Base-by-base conservation (phyloP, 1,140 invertebrate species). In the Temnothorax nylanderi region DNA sequence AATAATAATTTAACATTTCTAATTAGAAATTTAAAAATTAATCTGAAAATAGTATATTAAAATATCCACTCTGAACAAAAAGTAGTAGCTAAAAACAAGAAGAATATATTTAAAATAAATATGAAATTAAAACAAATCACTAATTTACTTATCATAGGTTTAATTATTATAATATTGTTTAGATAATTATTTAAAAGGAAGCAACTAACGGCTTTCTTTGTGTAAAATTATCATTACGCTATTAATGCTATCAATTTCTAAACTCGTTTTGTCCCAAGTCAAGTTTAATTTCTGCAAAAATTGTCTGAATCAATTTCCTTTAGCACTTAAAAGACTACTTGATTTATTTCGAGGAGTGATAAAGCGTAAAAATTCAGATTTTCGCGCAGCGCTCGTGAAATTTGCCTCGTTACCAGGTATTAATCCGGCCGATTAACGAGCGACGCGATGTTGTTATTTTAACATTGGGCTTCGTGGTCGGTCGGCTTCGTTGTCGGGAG, bases 401-500 rank as follows among this genome's bases (percentile, higher is more conserved):
- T 75, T 84, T 44, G 41, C 54, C n/a, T 49, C 7, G 69, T 84
- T 75, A 84, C 69, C 26, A 11, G 18, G 26, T 75, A 62, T 75
- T 49, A 84, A 84, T 84, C 54, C 69, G 41, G 54, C 18, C 80
- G 69, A 84, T 84, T 84, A 84, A 74, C 69, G 54, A 60, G 69
- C 62, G 60, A 34, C 58, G 82, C 80, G 87, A 90, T 84, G 85
- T 67, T 77, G 71, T 76, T 74, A 60, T 54, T 78, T 69, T 82
- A 69, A 75, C 67, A 75, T 82, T 67, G 76, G 51, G 71, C 37
- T 86, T 65, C 60, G 80, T 58, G 69, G 74, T 65, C 76, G 62
- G 60, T 64, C 76, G 60, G 76, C 76, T 60, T 80, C 86, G 81
- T 87, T 81, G 81, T 78, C 65, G 85, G 86, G 75, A 74, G 82